Evolutionary conservation across 30 jellyfish, hydroid and myxozoan genomes (phyloP).

Genomic region (Clytia hemisphaerica): DNA sequence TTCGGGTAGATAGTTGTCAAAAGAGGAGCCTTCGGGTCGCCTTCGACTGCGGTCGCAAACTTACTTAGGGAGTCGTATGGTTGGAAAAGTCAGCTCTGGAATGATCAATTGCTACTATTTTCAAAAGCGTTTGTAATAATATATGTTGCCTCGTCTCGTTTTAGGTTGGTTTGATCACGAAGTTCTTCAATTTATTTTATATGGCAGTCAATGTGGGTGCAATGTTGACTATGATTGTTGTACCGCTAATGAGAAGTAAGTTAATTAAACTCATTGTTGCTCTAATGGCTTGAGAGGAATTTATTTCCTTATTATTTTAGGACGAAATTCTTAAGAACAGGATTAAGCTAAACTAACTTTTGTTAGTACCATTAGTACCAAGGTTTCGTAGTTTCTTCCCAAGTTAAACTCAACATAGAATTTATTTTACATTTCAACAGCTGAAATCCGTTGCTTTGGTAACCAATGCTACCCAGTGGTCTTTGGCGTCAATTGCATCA

Average conservation of each 20-base stretch:
- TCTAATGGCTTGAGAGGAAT: too few relatives aligned
- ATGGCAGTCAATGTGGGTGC: constrained; percentile 98
- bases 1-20: too few relatives aligned
- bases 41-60: too few relatives aligned
- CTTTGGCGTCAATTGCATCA: constrained; percentile 72
- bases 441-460: constrained; percentile 80
- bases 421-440: too few relatives aligned
- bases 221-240: constrained; percentile 70
- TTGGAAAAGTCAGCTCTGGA: too few relatives aligned
- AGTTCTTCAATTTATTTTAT: constrained; percentile 87
- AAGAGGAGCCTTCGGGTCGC: too few relatives aligned
- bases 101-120: too few relatives aligned
- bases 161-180: constrained; percentile 71
- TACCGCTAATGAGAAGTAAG: constrained; percentile 90
- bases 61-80: too few relatives aligned
- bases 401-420: too few relatives aligned
- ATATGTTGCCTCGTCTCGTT: constrained; percentile 9
- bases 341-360: neutral
- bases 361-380: neutral
- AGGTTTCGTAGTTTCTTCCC: too few relatives aligned
- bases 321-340: too few relatives aligned
- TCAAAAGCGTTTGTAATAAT: neutral
- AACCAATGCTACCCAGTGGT: constrained; percentile 90
- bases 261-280: neutral
- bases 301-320: too few relatives aligned